phyloP scores from a whole-genome alignment of 2,113 vertebrate species.

The Atractosteus spatula region DNA sequence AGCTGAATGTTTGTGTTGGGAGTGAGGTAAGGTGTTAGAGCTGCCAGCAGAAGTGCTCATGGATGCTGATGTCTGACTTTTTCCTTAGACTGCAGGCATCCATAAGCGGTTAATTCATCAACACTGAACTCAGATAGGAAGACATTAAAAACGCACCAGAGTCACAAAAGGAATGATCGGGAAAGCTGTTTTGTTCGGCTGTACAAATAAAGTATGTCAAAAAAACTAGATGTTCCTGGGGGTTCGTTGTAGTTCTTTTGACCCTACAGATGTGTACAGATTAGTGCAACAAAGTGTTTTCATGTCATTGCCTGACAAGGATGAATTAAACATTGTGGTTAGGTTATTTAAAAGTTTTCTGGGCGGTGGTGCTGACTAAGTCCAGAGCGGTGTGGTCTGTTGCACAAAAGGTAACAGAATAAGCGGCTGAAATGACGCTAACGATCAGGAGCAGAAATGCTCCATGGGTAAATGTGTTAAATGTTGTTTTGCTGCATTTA shows the following conservation, averaged over 20 bases:
- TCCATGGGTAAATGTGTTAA: constrained; percentile 62
- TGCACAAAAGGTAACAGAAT: no score
- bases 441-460: no score
- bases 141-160: no score
- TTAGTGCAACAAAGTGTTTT: constrained; percentile 55
- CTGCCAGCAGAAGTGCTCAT: no score
- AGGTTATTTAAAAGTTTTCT: constrained; percentile 42
- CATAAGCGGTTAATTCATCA: no score
- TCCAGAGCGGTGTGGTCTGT: background rate
- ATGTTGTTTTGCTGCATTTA: constrained; percentile 38
- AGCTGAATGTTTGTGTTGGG: no score
- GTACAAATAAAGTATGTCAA: background rate
- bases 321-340: constrained; percentile 22
- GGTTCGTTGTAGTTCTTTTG: constrained; percentile 30
- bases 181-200: background rate
- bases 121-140: no score
- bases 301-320: constrained; percentile 45
- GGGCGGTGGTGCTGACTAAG: background rate
- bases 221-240: background rate
- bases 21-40: no score
- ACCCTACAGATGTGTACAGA: constrained; percentile 57
- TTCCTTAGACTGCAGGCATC: no score
- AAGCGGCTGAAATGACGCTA: no score
- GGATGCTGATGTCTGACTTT: no score
- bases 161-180: no score